Percentiles rank a stretch among this genome's conserved stretches.
Conservation (phyloP, 2,888 invertebrate species). For the Parnassius smintheus region DNA sequence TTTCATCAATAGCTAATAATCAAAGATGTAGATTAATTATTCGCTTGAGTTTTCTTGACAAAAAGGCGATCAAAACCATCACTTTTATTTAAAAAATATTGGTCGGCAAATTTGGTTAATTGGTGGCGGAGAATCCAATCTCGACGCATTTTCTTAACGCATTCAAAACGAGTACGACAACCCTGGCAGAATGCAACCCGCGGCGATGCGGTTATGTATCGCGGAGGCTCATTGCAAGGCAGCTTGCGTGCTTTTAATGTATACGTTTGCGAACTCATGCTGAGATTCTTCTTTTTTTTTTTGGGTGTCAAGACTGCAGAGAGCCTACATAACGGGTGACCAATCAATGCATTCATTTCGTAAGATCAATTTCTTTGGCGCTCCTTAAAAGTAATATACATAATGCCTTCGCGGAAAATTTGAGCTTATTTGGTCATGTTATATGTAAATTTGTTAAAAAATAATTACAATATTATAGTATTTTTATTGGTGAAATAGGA, state of each 20-base stretch:
- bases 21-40: no score
- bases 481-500: no score
- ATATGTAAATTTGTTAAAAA: neutral
- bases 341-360: slow-evolving; percentile 29
- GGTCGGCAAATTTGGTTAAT: slow-evolving; percentile 22
- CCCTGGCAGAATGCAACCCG: slow-evolving; percentile 43
- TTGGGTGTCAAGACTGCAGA: slow-evolving; percentile 26
- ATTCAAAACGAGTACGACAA: slow-evolving; percentile 37
- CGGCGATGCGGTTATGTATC: slow-evolving; percentile 49
- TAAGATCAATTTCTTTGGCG: slow-evolving; percentile 27
- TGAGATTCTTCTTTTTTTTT: slow-evolving; percentile 42
- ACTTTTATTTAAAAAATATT: slow-evolving; percentile 13
- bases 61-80: neutral
- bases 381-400: slow-evolving; percentile 27
- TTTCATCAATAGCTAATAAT: no score
- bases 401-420: slow-evolving; percentile 23
- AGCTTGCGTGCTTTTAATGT: slow-evolving; percentile 64
- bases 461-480: no score
- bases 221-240: slow-evolving; percentile 47
- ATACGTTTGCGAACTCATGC: slow-evolving; percentile 57
- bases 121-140: slow-evolving; percentile 22
- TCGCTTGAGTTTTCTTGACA: no score
- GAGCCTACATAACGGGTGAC: slow-evolving; percentile 26
- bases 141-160: slow-evolving; percentile 14
- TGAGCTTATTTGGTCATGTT: slow-evolving; percentile 1